Evolutionary conservation across 2,888 invertebrate species (phyloP).

Genomic region (Lapara coniferarum): DNA sequence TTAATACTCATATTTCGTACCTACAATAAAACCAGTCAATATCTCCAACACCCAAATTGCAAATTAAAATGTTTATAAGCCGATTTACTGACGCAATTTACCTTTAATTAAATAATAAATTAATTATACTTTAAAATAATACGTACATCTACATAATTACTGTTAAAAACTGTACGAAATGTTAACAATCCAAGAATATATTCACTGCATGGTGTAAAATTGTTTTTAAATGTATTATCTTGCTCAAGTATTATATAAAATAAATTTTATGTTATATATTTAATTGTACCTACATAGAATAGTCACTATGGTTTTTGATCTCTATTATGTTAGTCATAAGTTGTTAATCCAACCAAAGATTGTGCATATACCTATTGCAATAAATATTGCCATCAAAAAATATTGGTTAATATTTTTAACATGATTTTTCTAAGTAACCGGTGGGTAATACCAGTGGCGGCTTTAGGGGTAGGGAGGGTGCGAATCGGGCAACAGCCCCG

Average conservation of each 20-base stretch:
- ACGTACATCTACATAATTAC: no score
- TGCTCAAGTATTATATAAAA: slow-evolving; percentile 63
- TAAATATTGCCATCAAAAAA: background rate
- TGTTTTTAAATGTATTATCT: slow-evolving; percentile 36
- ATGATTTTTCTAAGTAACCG: no score
- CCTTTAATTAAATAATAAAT: background rate
- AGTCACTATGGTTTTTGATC: slow-evolving; percentile 66
- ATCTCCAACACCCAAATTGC: no score
- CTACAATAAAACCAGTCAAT: no score
- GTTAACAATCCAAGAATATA: background rate
- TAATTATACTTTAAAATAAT: background rate
- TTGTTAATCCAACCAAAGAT: slow-evolving; percentile 68
- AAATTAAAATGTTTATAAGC: background rate
- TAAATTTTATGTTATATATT: slow-evolving; percentile 42
- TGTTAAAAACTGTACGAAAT: slow-evolving; percentile 24
- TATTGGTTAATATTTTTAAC: no score
- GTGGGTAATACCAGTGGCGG: no score
- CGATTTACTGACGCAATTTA: background rate
- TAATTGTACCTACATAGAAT: slow-evolving; percentile 47
- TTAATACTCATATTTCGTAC: no score
- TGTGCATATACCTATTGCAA: slow-evolving; percentile 46
- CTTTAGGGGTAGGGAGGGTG: no score
- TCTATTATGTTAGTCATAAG: slow-evolving; percentile 68
- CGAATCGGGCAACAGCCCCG: no score
- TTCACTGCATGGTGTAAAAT: slow-evolving; percentile 13